These are phyloP conservation scores for Blera fallax DNA, from an alignment of 2,888 invertebrate genomes.

Conservation along the genomic window DNA sequence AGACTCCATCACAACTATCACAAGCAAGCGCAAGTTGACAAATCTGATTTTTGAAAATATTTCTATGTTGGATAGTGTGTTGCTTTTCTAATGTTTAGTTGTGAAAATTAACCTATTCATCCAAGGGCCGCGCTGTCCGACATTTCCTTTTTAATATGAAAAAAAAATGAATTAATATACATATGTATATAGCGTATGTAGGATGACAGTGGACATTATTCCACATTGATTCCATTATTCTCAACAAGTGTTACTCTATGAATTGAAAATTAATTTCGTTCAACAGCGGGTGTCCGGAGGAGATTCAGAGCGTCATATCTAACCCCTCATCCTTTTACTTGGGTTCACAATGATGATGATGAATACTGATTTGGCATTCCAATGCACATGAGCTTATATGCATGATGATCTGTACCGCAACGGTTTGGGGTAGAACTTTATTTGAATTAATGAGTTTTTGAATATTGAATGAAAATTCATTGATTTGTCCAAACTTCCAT, in stretches of 20 bases:
- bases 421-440: constrained; percentile 20
- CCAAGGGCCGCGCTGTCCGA: not conserved
- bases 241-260: constrained; percentile 47
- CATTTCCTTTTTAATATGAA: not conserved
- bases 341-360: constrained; percentile 25
- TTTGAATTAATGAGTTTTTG: constrained; percentile 62
- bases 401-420: constrained; percentile 18
- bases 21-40: no score
- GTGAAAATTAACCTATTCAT: not conserved
- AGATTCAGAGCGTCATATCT: not conserved
- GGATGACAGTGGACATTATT: constrained; percentile 32
- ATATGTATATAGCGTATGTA: not conserved
- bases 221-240: constrained; percentile 54
- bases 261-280: constrained; percentile 56
- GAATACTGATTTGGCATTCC: constrained; percentile 49
- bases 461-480: constrained; percentile 53
- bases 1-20: not conserved
- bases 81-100: not conserved
- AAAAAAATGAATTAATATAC: not conserved
- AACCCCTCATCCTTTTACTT: constrained; percentile 17
- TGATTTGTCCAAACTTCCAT: constrained; percentile 25
- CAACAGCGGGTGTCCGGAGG: not conserved
- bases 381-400: constrained; percentile 20
- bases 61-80: not conserved
- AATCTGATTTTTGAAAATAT: no score